These are phyloP conservation scores for Helicolenus hilgendorfi DNA, from an alignment of 2,797 vertebrate species.

Conservation along the genomic window DNA sequence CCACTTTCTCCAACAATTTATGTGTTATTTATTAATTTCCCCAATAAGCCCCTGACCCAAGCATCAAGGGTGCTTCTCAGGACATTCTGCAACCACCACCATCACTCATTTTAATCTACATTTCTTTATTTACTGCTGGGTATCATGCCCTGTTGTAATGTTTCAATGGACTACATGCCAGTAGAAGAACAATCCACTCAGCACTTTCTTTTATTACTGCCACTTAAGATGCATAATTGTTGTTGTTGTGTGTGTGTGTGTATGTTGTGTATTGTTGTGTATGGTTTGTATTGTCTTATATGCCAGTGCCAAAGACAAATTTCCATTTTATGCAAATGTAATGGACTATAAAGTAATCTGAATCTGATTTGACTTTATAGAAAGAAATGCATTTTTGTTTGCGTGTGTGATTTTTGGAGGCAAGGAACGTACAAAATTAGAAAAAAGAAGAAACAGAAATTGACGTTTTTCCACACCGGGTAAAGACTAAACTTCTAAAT, in stretches of 20 bases:
- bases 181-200: not conserved
- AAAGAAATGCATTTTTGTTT: not conserved
- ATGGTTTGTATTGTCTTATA: not conserved
- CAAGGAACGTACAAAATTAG: not conserved
- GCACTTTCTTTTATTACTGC: not conserved
- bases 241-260: not conserved
- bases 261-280: not conserved
- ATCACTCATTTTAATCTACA: not conserved
- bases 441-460: not conserved
- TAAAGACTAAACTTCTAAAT: not conserved
- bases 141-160: not conserved
- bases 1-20: slow-evolving; percentile 2
- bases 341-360: not conserved
- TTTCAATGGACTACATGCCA: not conserved
- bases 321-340: not conserved
- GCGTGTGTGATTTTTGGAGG: not conserved
- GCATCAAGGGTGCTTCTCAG: not conserved
- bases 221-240: not conserved
- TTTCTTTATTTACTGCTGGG: not conserved
- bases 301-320: not conserved
- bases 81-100: not conserved
- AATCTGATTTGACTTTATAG: not conserved
- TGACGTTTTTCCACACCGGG: not conserved
- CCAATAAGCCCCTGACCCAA: not conserved
- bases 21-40: not conserved